Conservation (phyloP, 1,140 invertebrate genomes). For the Steinernema feltiae region DNA sequence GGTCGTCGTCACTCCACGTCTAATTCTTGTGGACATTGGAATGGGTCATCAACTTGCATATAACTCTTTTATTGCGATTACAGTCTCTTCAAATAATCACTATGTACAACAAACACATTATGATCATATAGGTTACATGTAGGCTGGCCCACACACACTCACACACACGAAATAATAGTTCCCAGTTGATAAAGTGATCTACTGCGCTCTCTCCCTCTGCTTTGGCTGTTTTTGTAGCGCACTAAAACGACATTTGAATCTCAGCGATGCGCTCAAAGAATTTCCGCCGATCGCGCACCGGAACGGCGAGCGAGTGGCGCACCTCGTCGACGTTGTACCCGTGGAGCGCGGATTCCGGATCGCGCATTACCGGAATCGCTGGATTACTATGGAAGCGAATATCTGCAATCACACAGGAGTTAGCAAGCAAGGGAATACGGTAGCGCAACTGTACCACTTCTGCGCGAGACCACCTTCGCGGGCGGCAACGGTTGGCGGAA, state of each 20-base stretch:
- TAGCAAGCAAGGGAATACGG: not conserved
- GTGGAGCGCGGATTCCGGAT: constrained; percentile 27
- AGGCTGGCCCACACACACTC: no score
- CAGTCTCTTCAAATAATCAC: no score
- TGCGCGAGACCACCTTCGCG: not conserved
- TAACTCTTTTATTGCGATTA: no score
- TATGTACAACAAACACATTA: no score
- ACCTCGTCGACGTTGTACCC: constrained; percentile 25
- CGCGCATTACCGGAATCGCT: constrained; percentile 34
- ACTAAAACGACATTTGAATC: constrained; percentile 31
- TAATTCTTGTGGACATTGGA: no score
- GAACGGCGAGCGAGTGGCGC: constrained; percentile 41
- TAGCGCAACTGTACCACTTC: not conserved
- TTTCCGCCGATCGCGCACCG: constrained; percentile 50
- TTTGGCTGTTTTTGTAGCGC: not conserved
- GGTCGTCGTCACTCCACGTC: no score
- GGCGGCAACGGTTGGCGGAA: constrained; percentile 24
- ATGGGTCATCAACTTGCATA: no score
- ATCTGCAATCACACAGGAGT: constrained; percentile 32
- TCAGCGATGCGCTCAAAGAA: constrained; percentile 54
- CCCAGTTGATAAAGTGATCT: no score
- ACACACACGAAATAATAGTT: no score
- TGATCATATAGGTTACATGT: no score
- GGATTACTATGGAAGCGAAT: constrained; percentile 54
- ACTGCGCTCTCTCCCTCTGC: not conserved